Base-by-base conservation (phyloP, 1,140 invertebrate species). In the Brachionus sp. region DNA sequence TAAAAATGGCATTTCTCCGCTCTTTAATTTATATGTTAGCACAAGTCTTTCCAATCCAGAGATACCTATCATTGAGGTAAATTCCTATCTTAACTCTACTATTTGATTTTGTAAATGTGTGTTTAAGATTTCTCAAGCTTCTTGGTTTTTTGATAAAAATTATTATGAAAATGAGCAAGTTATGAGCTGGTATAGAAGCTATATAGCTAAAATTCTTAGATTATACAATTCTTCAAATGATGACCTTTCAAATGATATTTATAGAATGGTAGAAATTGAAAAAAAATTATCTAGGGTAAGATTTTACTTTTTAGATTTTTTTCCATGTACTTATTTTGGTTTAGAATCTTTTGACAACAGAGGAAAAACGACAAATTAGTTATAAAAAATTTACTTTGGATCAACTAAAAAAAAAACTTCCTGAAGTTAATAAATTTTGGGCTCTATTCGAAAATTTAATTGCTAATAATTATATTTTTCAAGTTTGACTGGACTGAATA, bases 201-300 rank as follows among this genome's bases (percentile, higher is more conserved):
- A 23, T n/a, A 83, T 83, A 16, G 66, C 23, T 7, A 68, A 68
- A 46, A 50, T 83, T 29, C n/a, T 73, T 10, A 13, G 44, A 5
- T 10, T 68, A 5, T 46, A 46, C 19, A 37, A 57, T 35, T 16
- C 80, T 0, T 12, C n/a, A 2, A 70, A 83, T 37, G 29, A 37
- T 33, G n/a, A 83, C 35, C 29, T 83, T n/a, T n/a, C n/a, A n/a
- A 35, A 50, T 0, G 57, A 83, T 23, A 42, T 83, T 68, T 16
- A 83, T 16, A 16, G 68, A 68, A 83, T 83, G 80, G 42, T 83
- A 2, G 42, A 83, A 42, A 29, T 83, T 9, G 80, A 83, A 68
- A 68, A 64, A 25, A 70, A 83, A 23, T 16, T 83, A 13, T 57
- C 80, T 5, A 64, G 42, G 19, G 50, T 64, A 5, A 29, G 5